Evolutionary conservation across 2,113 vertebrate genomes (phyloP).

Genomic region (Globicephala melas): DNA sequence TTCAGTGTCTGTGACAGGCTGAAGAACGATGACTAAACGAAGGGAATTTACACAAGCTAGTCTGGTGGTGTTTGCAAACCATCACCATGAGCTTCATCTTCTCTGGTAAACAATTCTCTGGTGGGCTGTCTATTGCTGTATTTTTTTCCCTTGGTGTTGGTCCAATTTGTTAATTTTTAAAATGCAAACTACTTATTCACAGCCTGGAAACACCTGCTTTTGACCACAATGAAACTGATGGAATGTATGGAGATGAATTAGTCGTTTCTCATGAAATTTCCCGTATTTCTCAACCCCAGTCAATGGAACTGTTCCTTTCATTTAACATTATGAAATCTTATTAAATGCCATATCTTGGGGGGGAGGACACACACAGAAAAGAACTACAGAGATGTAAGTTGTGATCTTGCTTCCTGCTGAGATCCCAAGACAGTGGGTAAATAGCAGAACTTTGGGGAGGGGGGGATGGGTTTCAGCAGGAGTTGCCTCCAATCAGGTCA

Average conservation of each 20-base stretch:
- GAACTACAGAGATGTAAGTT: not conserved
- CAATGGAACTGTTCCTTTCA: not conserved
- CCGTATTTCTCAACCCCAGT: not conserved
- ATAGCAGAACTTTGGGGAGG: not conserved
- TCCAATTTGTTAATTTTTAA: conserved; percentile 70
- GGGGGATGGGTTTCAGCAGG: not conserved
- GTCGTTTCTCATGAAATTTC: conserved; percentile 32
- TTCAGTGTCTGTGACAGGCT: conserved; percentile 81
- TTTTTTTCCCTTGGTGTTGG: conserved; percentile 44
- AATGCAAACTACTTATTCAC: conserved; percentile 2
- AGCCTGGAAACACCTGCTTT: conserved; percentile 34
- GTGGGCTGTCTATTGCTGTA: conserved; percentile 65
- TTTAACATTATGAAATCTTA: conserved; percentile 32
- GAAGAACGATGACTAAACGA: conserved; percentile 80
- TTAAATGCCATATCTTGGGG: not conserved
- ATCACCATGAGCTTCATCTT: conserved; percentile 77
- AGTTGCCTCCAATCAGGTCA: not conserved
- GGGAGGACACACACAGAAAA: not conserved
- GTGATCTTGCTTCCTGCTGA: not conserved
- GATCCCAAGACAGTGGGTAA: not conserved
- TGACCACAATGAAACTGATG: not conserved
- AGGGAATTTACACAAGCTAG: conserved; percentile 80
- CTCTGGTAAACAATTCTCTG: conserved; percentile 77
- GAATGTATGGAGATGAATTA: not conserved
- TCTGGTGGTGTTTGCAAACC: conserved; percentile 82